Conservation (phyloP, 2,113 vertebrate species). For the Pollachius pollachius region DNA sequence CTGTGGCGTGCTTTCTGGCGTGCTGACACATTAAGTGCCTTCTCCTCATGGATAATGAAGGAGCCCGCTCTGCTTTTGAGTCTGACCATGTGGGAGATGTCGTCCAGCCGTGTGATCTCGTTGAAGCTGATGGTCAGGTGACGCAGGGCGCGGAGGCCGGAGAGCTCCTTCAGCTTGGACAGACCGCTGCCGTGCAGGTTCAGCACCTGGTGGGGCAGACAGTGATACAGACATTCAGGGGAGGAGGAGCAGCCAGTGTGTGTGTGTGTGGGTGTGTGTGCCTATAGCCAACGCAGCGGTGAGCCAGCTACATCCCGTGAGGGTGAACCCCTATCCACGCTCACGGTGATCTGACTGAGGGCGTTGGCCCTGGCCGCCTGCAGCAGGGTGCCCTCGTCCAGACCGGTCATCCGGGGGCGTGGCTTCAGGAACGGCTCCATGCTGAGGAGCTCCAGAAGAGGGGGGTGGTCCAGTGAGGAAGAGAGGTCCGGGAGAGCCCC, state of each 20-base stretch:
- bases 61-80: background rate
- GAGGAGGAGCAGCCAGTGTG: background rate
- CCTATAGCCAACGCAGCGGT: background rate
- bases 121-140: constrained; percentile 80
- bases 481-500: constrained; percentile 17
- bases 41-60: background rate
- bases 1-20: no score
- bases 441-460: constrained; percentile 71
- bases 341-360: constrained; percentile 83
- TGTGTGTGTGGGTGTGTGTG: no score
- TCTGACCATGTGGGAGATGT: constrained; percentile 79
- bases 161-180: constrained; percentile 75
- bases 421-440: constrained; percentile 76
- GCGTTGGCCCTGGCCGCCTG: constrained; percentile 69
- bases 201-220: constrained; percentile 63
- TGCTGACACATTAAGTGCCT: no score
- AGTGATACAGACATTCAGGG: background rate
- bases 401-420: constrained; percentile 68
- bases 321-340: constrained; percentile 8
- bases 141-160: constrained; percentile 67
- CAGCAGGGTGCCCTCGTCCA: constrained; percentile 78
- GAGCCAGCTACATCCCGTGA: constrained; percentile 8
- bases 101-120: constrained; percentile 79
- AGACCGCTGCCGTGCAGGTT: constrained; percentile 83
- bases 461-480: constrained; percentile 38